phyloP scores from a whole-genome alignment of 1,140 invertebrate genomes.

The Drosophila equinoxialis region DNA sequence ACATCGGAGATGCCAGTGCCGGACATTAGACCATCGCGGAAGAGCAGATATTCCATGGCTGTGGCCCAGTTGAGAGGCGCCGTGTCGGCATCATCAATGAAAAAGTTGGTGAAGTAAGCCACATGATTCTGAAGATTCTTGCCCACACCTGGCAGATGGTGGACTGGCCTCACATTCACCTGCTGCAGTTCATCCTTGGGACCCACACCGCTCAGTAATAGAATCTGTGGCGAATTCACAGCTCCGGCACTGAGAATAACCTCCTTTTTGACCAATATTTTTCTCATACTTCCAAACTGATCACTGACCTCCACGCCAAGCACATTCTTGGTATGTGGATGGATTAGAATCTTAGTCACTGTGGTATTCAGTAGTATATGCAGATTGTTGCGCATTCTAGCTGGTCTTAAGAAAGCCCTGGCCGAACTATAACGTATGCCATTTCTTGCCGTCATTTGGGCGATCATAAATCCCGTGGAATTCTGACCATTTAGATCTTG shows the following conservation, averaged over 20 bases:
- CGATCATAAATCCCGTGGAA: constrained; percentile 91
- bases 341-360: constrained; percentile 89
- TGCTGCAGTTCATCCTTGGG: constrained; percentile 88
- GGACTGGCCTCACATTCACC: constrained; percentile 87
- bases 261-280: constrained; percentile 89
- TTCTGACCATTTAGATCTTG: constrained; percentile 93
- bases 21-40: constrained; percentile 93
- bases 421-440: constrained; percentile 93
- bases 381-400: constrained; percentile 88
- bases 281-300: constrained; percentile 84
- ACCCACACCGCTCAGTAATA: constrained; percentile 92
- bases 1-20: constrained; percentile 92
- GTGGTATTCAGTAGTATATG: constrained; percentile 91
- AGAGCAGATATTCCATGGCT: constrained; percentile 92
- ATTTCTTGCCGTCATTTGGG: constrained; percentile 93
- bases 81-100: constrained; percentile 92
- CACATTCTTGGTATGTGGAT: constrained; percentile 84
- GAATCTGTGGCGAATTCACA: constrained; percentile 92
- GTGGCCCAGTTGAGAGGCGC: constrained; percentile 93
- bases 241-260: constrained; percentile 90
- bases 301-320: constrained; percentile 85
- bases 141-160: constrained; percentile 92
- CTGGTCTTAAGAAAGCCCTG: constrained; percentile 92
- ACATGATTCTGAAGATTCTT: constrained; percentile 95
- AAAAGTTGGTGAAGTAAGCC: constrained; percentile 89